Base-by-base conservation (phyloP, 2,888 invertebrate species). In the Phalera bucephala region DNA sequence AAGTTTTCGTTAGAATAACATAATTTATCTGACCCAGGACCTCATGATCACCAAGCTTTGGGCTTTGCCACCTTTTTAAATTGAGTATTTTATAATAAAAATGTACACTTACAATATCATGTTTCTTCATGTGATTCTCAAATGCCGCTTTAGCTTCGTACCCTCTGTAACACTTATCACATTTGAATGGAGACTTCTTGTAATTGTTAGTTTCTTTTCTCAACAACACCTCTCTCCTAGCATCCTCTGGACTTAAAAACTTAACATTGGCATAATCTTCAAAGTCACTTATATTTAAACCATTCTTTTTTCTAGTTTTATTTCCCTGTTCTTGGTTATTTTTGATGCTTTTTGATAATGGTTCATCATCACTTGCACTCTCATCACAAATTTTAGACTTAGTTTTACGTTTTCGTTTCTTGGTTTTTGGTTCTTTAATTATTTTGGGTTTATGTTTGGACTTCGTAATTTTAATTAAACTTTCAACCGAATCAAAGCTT, bases 321-420 rank as follows among this genome's bases (percentile, higher is more conserved):
- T 39, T 36, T 8, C 4, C 11, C 17, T 23, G 29, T 23, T 39
- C 26, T 14, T 21, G 20, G 7, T 13, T 15, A 10, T 42, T 41
- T 7, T 34, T 40, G 5, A 27, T 36, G 14, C 28, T 43, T 44
- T 55, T 62, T 1, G 56, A 49, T 6, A 69, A 34, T 2, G 69
- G 71, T 42, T 66, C 65, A 44, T 66, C 47, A 37, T 69, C 69
- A 52, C 64, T 56, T 2, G 52, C 25, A 52, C 64, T 56, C 2
- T 56, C 25, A 36, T 50, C 46, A 1, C 43, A 40, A 6, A 26
- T 42, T 10, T 39, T 5, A 29, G 6, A 10, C 3, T 11, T 14
- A n/a, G 7, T 13, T 9, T 14, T 29, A 29, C 21, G 7, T 21
- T 14, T 21, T 19, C 22, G 31, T 11, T 19, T 29, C 11, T 19